Base-by-base conservation (phyloP, 1,140 invertebrate species). In the Procambarus clarkii region DNA sequence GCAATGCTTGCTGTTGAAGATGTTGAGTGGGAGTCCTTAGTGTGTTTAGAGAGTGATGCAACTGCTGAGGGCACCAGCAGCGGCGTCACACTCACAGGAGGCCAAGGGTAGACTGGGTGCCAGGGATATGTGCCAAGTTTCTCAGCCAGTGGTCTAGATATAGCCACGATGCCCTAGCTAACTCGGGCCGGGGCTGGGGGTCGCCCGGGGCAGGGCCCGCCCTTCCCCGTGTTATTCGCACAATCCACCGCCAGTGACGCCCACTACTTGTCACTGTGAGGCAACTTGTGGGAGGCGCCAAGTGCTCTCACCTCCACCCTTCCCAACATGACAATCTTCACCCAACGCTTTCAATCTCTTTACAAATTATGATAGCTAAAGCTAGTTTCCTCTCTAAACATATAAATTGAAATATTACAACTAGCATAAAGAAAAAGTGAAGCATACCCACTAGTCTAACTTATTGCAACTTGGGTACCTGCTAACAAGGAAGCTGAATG, bases 41-140 rank as follows among this genome's bases (percentile, higher is more conserved):
- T 64, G 21, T 74, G 69, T 34, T 34, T n/a, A 79, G 76, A 50
- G 34, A 79, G 71, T 78, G 85, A 87, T 79, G 85, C 69, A 87
- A 54, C 85, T 46, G 13, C 18, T 46, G 46, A 46, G 34, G 74
- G 85, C 50, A 79, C 21, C 69, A 78, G 3, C 87, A 83, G 46
- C 79, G 46, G 69, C 87, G 48, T 76, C 87, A 89, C 44, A 50
- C 15, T 8, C 79, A 24, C 48, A 24, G 69, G 60, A 74, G 80
- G 79, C 46, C 87, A 81, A 89, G 50, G 87, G 64, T 46, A 81
- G 50, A 54, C 46, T 48, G 13, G 18, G 48, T 83, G 74, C 82
- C 88, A 58, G 71, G 48, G 74, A 21, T 8, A 34, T 34, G 46
- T 91, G 88, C 88, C 88, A 91, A 86, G 74, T 79, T 58, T 69